A percentile compares a stretch with the other conserved stretches of the same genome.
Conservation (phyloP, 2,797 vertebrate species). For the Mus minutoides region DNA sequence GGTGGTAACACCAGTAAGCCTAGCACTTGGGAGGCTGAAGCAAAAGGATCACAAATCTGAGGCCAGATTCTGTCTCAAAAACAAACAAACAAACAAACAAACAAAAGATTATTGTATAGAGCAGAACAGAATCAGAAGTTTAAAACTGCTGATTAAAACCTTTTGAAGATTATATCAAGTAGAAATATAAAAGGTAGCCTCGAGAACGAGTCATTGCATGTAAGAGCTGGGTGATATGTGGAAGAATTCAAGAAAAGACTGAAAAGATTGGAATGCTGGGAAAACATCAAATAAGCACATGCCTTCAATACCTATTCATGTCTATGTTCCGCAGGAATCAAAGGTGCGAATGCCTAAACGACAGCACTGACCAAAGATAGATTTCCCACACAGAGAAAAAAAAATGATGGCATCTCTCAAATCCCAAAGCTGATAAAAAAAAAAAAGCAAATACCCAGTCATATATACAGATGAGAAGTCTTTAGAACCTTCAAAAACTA, state of each 20-base stretch:
- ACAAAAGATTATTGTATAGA: conserved; percentile 16
- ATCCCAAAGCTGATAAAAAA: conserved; percentile 33
- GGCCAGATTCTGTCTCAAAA: neutral
- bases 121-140: conserved; percentile 4
- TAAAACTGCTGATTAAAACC: conserved; percentile 62
- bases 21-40: neutral
- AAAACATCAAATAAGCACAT: conserved; percentile 59
- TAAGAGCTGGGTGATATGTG: conserved; percentile 46
- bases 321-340: conserved; percentile 49
- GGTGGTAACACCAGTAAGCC: neutral
- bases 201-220: conserved; percentile 50
- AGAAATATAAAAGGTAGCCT: conserved; percentile 45
- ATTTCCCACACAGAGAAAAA: conserved; percentile 58
- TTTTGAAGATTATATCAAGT: conserved; percentile 56
- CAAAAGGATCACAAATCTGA: neutral
- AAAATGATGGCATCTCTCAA: conserved; percentile 61
- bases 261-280: conserved; percentile 32
- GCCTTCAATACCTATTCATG: conserved; percentile 47
- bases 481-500: conserved; percentile 66
- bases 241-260: conserved; percentile 46
- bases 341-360: conserved; percentile 49
- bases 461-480: conserved; percentile 62
- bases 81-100: neutral
- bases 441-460: conserved; percentile 71
- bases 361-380: conserved; percentile 49